phyloP scores from a whole-genome alignment of 1,140 invertebrate genomes.

The Triops longicaudatus region DNA sequence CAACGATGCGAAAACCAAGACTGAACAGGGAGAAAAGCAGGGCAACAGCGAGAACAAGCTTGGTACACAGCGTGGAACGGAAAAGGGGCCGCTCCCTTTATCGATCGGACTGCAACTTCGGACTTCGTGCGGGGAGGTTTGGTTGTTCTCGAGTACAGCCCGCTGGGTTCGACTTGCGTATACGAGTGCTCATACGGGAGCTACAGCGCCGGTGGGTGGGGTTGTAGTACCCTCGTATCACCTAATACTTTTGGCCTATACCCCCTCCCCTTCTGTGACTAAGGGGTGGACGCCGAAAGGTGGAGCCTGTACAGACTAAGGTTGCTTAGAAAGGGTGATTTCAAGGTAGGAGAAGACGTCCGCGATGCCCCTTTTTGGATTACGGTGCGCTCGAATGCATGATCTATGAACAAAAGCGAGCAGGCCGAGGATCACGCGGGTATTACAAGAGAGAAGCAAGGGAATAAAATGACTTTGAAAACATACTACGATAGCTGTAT shows the following conservation, averaged over 20 bases:
- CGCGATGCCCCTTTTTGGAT: neutral
- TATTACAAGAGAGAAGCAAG: neutral
- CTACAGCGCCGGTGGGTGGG: neutral
- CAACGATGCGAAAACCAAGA: neutral
- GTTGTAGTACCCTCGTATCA: neutral
- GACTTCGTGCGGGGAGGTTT: constrained; percentile 10
- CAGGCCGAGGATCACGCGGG: neutral
- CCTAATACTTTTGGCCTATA: neutral
- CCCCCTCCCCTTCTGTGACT: neutral
- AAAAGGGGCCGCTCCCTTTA: constrained; percentile 10
- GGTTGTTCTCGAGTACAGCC: neutral
- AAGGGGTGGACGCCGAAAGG: neutral
- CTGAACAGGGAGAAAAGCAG: neutral
- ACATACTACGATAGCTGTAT: no score
- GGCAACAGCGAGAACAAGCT: neutral
- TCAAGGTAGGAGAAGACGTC: constrained; percentile 9
- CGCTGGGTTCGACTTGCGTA: constrained; percentile 4
- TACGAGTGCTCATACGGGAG: neutral
- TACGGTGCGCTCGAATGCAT: neutral
- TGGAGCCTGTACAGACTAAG: neutral
- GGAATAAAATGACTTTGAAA: no score
- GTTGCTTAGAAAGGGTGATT: neutral
- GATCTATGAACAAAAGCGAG: constrained; percentile 15
- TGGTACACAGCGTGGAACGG: neutral
- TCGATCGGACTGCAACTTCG: constrained; percentile 2